phyloP scores from a whole-genome alignment of 1,140 invertebrate species.

The Drosophila pectinifera region DNA sequence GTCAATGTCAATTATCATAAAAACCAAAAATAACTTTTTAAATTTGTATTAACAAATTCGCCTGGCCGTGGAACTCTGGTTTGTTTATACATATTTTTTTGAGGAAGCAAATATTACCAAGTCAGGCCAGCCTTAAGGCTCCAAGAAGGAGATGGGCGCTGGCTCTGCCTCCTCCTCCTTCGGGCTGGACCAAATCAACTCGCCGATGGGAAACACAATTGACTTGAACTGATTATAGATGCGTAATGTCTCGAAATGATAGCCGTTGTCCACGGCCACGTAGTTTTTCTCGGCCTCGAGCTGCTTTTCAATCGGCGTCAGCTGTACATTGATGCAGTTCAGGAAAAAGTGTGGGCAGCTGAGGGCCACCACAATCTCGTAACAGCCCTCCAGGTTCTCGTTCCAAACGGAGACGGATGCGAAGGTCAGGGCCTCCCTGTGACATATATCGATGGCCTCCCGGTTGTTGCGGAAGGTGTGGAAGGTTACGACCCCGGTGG shows the following conservation, averaged over 20 bases:
- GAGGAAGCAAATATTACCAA: conserved; percentile 23
- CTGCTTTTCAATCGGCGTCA: conserved; percentile 19
- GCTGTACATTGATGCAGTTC: conserved; percentile 58
- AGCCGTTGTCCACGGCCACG: conserved; percentile 27
- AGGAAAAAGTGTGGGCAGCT: conserved; percentile 44
- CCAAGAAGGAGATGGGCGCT: conserved; percentile 43
- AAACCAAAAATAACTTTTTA: conserved; percentile 60
- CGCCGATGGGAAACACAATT: conserved; percentile 69
- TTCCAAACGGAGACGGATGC: conserved; percentile 59
- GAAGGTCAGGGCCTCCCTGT: conserved; percentile 35
- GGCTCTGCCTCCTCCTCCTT: not conserved
- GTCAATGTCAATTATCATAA: conserved; percentile 69
- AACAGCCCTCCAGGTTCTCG: conserved; percentile 54
- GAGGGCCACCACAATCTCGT: conserved; percentile 60
- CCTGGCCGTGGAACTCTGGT: conserved; percentile 22
- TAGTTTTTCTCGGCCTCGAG: not conserved
- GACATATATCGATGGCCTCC: conserved; percentile 51
- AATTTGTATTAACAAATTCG: conserved; percentile 52
- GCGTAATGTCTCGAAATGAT: conserved; percentile 68
- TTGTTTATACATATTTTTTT: too few species aligned
- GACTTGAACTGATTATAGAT: conserved; percentile 32
- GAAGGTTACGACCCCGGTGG: conserved; percentile 51
- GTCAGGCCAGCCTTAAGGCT: conserved; percentile 14
- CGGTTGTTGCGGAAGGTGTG: conserved; percentile 47
- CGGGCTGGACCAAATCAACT: conserved; percentile 1